Evolutionary conservation across 2,888 invertebrate genomes (phyloP).

Genomic region (Drosophila setosimentum): DNA sequence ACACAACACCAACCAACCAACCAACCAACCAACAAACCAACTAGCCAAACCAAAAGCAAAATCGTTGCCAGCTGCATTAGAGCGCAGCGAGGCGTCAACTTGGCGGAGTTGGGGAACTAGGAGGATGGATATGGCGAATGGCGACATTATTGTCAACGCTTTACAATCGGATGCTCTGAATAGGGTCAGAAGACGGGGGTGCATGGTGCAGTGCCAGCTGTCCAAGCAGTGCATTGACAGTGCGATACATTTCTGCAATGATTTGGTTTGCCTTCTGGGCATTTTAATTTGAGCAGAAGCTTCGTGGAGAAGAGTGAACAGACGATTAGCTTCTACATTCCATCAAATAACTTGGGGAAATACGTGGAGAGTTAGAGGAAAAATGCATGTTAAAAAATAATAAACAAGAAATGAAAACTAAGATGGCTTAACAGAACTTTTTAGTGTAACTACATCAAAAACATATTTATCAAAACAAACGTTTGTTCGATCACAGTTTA

Average conservation of each 20-base stretch:
- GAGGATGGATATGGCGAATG: slow-evolving; percentile 25
- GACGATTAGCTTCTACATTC: slow-evolving; percentile 5
- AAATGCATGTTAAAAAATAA: neutral
- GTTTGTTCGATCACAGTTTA: neutral
- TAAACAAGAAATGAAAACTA: neutral
- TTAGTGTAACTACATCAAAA: neutral
- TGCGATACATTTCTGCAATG: slow-evolving; percentile 59
- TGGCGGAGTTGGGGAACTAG: neutral
- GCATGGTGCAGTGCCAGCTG: slow-evolving; percentile 16
- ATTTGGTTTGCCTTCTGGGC: slow-evolving; percentile 51
- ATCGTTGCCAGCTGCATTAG: slow-evolving; percentile 54
- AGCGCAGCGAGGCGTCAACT: slow-evolving; percentile 59
- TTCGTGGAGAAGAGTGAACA: neutral
- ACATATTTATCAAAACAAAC: too few relatives aligned
- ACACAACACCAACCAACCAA: slow-evolving; percentile 43
- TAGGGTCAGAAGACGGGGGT: neutral
- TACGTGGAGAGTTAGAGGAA: neutral
- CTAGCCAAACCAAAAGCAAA: slow-evolving; percentile 25
- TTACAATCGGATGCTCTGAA: slow-evolving; percentile 12
- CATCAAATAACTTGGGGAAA: neutral
- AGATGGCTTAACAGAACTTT: neutral
- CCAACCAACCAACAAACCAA: neutral
- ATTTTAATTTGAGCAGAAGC: slow-evolving; percentile 49
- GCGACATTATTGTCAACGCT: slow-evolving; percentile 59
- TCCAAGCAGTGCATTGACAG: slow-evolving; percentile 17